Evolutionary conservation across 1,140 invertebrate species (phyloP), one percentile per base, ranked within the genome.

Genomic region (Penaeus indicus): DNA sequence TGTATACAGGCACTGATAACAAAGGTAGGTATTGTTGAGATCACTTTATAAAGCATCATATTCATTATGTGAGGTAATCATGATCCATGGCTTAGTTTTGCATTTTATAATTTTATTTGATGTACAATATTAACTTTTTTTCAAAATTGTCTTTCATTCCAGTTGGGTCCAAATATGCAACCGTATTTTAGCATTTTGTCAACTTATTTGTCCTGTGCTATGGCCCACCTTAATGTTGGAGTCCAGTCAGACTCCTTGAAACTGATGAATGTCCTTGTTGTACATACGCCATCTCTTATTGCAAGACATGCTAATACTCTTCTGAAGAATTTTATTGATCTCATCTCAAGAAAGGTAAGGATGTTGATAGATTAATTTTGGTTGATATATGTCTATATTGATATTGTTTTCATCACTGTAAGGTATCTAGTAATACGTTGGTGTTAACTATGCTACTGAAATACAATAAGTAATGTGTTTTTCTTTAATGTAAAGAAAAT

Each of bases 191-290:
- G 95, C 89, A 94, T 96, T 18, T 92, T 97, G 69, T 94, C 95
- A 64, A 96, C 96, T 19, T 97, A 97, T 92, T 92, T 97, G 60
- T 94, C 95, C 60, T 97, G 97, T 93, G 95, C 96, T 1, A 97
- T 97, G 96, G 97, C 96, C 18, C 96, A 97, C 91, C 96, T 98
- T 85, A 94, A 96, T 92, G 94, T 94, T 21, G 93, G 94, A 77
- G 95, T 97, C 80, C 96, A 97, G 92, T 95, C 96, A 92, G 97
- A 97, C 92, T 97, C 97, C 0, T 92, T 98, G 3, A 75, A 78
- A 19, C 69, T 88, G 8, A 79, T 88, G 32, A 84, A 84, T 21
- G 61, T 88, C 22, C 75, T 88, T 21, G 72, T 84, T 19, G 84
- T 32, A 54, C 81, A 84, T 72, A 78, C 67, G 18, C 87, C 87